Percentiles rank a stretch among this genome's conserved stretches.
These are phyloP conservation scores for Clitarchus hookeri DNA, from an alignment of 2,888 invertebrate species.

Conservation along the genomic window DNA sequence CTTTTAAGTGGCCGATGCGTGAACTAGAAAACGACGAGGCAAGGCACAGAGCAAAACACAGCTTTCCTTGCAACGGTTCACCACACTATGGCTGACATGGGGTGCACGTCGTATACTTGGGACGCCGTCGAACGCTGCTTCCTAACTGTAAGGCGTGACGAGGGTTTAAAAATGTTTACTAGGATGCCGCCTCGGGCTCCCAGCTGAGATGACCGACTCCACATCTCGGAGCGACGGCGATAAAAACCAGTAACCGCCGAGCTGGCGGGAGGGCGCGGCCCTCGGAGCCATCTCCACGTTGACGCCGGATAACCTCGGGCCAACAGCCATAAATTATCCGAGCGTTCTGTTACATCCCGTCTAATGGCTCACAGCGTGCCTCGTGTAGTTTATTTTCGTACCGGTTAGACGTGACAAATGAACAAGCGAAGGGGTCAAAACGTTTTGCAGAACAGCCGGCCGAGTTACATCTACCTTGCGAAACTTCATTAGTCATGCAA, in stretches of 20 bases:
- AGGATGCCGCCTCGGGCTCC: too few relatives aligned
- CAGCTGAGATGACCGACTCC: too few relatives aligned
- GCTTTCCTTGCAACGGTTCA: too few relatives aligned
- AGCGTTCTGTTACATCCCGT: not conserved
- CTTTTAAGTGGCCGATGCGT: too few relatives aligned
- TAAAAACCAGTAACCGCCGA: not conserved
- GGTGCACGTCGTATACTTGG: too few relatives aligned
- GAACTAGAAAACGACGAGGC: too few relatives aligned
- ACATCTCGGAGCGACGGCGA: not conserved
- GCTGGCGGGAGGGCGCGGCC: not conserved
- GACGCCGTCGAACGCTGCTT: too few relatives aligned
- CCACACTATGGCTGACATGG: too few relatives aligned
- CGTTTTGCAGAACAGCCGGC: not conserved
- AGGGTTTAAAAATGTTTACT: too few relatives aligned
- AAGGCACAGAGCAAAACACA: too few relatives aligned
- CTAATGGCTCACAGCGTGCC: not conserved
- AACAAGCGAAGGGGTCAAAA: not conserved
- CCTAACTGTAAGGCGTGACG: too few relatives aligned
- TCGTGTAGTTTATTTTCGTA: not conserved
- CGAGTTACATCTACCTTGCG: not conserved
- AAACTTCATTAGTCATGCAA: slow-evolving; percentile 4
- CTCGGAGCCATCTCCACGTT: not conserved
- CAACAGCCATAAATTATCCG: not conserved
- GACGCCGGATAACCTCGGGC: not conserved
- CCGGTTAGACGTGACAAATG: not conserved